These are phyloP conservation scores for Malurus splendens DNA, from an alignment of 2,797 vertebrate genomes.

Conservation along the genomic window DNA sequence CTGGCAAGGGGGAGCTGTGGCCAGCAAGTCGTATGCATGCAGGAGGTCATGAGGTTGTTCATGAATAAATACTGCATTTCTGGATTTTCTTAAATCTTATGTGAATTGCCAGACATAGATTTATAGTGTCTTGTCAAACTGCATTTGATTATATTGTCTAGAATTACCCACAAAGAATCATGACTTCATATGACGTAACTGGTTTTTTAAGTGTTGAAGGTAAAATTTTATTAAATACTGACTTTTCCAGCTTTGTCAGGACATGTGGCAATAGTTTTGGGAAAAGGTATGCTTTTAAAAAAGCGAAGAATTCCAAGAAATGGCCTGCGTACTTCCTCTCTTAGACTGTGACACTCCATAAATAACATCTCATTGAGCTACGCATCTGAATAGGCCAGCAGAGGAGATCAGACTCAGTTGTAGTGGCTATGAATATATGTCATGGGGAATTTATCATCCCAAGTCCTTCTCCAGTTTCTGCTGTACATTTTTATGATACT, in stretches of 20 bases:
- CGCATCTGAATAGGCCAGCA: background rate
- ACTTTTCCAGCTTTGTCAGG: background rate
- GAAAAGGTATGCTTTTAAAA: background rate
- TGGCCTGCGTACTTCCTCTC: background rate
- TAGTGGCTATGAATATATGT: background rate
- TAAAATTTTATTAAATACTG: background rate
- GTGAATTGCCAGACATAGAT: background rate
- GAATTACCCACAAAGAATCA: background rate
- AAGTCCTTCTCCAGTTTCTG: background rate
- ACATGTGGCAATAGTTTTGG: background rate
- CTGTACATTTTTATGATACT: background rate
- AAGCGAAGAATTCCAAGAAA: background rate
- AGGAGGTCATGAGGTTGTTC: background rate
- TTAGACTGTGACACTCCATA: background rate
- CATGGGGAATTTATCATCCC: background rate
- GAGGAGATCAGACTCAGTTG: background rate
- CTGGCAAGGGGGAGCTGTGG: rapidly evolving
- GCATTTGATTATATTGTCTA: background rate
- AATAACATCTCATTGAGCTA: constrained; percentile 18
- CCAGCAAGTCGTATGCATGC: rapidly evolving
- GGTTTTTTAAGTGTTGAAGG: background rate
- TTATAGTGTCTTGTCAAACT: background rate
- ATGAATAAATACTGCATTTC: background rate
- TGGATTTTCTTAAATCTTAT: background rate
- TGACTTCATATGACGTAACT: background rate